A percentile compares a stretch with the other conserved stretches of the same genome.
Conservation (phyloP, 1,140 invertebrate genomes). For the Trachelipus rathkii region DNA sequence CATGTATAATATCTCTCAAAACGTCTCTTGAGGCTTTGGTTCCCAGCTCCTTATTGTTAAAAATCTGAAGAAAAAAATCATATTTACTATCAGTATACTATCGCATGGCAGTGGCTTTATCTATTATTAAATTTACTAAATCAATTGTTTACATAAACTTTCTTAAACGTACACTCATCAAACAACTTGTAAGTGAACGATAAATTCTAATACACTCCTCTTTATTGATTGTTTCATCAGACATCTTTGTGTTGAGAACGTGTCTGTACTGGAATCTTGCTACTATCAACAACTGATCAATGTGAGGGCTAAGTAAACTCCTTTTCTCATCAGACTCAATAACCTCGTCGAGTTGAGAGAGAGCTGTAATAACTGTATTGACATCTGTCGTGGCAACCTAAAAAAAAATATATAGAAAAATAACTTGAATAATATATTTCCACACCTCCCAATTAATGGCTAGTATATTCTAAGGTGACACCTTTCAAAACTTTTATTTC, state of each 20-base stretch:
- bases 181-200: conserved; percentile 47
- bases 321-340: conserved; percentile 41
- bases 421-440: no score
- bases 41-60: conserved; percentile 50
- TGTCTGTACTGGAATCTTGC: conserved; percentile 67
- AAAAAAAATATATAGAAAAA: no score
- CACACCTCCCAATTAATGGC: no score
- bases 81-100: not conserved
- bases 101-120: not conserved
- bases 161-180: conserved; percentile 41
- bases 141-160: no score
- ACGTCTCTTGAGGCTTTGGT: conserved; percentile 53
- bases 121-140: no score
- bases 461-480: no score
- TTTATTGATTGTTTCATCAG: conserved; percentile 50
- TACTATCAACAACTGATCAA: conserved; percentile 68
- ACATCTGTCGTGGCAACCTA: conserved; percentile 41
- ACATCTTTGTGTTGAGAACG: conserved; percentile 54
- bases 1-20: conserved; percentile 53
- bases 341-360: conserved; percentile 44
- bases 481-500: no score
- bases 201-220: conserved; percentile 54
- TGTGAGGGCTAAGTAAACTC: conserved; percentile 53
- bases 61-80: conserved; percentile 49
- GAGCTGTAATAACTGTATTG: conserved; percentile 41